Evolutionary conservation across 2,888 invertebrate genomes (phyloP), one percentile per base, ranked within the genome.

Genomic region (Volucella inanis): DNA sequence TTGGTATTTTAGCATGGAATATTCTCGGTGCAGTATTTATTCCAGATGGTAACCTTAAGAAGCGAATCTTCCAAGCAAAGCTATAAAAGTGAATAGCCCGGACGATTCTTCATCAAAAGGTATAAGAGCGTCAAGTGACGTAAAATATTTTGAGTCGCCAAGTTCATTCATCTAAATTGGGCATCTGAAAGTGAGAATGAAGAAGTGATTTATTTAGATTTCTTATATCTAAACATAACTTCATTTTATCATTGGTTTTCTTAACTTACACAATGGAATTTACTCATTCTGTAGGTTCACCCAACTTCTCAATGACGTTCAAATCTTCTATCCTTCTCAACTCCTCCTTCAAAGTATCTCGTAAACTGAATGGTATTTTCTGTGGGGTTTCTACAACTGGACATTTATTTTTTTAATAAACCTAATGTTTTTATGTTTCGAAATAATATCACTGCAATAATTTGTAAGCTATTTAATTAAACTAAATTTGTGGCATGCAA

Each of bases 1-100:
- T n/a, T n/a, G n/a, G n/a, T n/a, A 88, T 85, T 14, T 88, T 52
- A 3, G 43, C 39, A 15, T 87, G 87, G 54, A 88, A 88, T 14
- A 87, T n/a, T n/a, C n/a, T n/a, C n/a, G n/a, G n/a, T n/a, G n/a
- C n/a, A n/a, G 6, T 31, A 6, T 31, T 31, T 31, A 31, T 31
- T 2, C 6, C 31, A 31, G 6, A 6, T 31, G 31, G 31, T 31
- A 31, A 31, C 6, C 31, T 31, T 31, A 31, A 31, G 31, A 31
- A 31, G 6, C 6, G 6, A 6, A 31, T 6, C 31, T 31, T 31
- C 6, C 31, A 4, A 31, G n/a, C n/a, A n/a, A n/a, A n/a, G n/a
- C n/a, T n/a, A n/a, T n/a, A n/a, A n/a, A n/a, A n/a, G 39, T 39
- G 43, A 41, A 39, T 39, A 55, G 14, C 22, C 14, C 45, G 3